Conservation (phyloP, 2,797 vertebrate genomes). For the Schizopygopsis pylzovi region DNA sequence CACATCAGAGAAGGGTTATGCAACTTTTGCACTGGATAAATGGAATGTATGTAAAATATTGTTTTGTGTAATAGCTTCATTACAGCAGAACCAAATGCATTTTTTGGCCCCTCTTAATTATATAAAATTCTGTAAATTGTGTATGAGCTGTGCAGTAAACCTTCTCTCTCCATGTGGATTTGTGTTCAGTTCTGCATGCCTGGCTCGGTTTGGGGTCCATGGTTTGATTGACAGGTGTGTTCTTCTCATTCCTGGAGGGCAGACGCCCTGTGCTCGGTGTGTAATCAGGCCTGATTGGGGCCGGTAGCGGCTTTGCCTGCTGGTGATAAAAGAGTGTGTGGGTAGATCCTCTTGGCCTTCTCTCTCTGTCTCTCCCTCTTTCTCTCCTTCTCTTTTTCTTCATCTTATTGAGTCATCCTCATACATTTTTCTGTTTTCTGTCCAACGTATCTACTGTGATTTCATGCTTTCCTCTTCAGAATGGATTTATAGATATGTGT, state of each 20-base stretch:
- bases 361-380: background rate
- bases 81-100: background rate
- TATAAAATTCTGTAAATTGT: background rate
- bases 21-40: no score
- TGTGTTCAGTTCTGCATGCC: constrained; percentile 18
- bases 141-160: background rate
- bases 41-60: background rate
- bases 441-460: constrained; percentile 7
- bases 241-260: constrained; percentile 10
- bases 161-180: background rate
- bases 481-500: constrained; percentile 22
- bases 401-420: constrained; percentile 30
- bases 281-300: constrained; percentile 36
- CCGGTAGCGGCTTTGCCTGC: background rate
- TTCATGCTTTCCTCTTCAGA: constrained; percentile 41
- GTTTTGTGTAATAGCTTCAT: background rate
- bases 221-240: constrained; percentile 39
- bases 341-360: constrained; percentile 36
- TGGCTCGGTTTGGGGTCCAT: constrained; percentile 25
- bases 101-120: background rate
- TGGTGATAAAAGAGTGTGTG: constrained; percentile 24
- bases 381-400: constrained; percentile 15
- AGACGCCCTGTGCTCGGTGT: constrained; percentile 5
- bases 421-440: constrained; percentile 22
- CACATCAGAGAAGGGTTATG: background rate